phyloP scores from a whole-genome alignment of 2,888 invertebrate genomes.

The Bombylius discolor region DNA sequence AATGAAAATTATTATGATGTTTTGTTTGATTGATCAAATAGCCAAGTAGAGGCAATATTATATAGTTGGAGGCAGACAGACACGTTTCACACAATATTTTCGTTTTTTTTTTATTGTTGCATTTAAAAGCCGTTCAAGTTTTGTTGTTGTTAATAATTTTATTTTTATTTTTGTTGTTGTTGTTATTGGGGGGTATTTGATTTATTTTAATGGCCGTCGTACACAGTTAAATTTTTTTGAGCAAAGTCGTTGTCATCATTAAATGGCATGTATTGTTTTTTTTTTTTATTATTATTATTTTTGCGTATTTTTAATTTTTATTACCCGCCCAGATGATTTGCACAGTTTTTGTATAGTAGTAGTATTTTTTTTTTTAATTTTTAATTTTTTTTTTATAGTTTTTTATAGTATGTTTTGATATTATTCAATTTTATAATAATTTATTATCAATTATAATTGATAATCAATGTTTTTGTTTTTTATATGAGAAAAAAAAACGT shows the following conservation, averaged over 20 bases:
- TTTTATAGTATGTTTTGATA: no score
- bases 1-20: neutral
- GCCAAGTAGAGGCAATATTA: neutral
- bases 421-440: no score
- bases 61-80: neutral
- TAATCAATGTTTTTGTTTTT: no score
- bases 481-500: no score
- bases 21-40: constrained; percentile 11
- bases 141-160: neutral
- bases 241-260: neutral
- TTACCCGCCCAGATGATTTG: neutral
- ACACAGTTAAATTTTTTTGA: neutral
- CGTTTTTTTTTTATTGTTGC: neutral
- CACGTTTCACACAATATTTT: neutral
- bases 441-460: no score
- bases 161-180: neutral
- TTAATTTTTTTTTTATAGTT: no score
- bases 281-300: neutral
- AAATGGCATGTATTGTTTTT: neutral
- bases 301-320: neutral
- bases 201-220: neutral
- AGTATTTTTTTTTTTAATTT: neutral
- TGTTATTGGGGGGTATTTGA: neutral
- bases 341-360: neutral
- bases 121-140: neutral